Conservation (phyloP, 2,113 vertebrate species). For the Thamnaconus septentrionalis region DNA sequence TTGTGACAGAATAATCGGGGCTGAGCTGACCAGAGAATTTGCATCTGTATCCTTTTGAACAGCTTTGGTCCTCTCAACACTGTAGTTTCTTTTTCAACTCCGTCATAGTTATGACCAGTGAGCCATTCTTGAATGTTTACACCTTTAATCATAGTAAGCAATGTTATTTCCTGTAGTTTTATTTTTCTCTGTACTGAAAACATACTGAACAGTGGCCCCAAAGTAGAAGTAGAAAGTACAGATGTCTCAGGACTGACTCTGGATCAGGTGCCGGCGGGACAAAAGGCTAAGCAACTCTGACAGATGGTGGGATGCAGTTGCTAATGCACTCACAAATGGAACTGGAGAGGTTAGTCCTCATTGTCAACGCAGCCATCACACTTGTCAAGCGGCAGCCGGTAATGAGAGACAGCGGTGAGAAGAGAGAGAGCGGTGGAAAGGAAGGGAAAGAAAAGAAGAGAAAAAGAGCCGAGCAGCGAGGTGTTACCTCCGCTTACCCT, state of each 20-base stretch:
- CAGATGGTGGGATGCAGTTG: conserved; percentile 27
- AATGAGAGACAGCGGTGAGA: conserved; percentile 13
- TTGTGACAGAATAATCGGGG: conserved; percentile 22
- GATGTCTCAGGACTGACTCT: conserved; percentile 16
- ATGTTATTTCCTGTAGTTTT: too few relatives aligned
- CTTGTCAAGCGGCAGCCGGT: conserved; percentile 28
- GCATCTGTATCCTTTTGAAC: background rate
- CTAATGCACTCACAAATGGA: conserved; percentile 47
- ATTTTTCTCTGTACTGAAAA: too few relatives aligned
- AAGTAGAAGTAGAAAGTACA: too few relatives aligned
- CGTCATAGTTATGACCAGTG: background rate
- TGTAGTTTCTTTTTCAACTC: too few relatives aligned
- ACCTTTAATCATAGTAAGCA: background rate
- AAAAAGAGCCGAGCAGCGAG: too few relatives aligned
- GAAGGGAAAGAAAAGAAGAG: too few relatives aligned
- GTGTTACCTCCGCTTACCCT: too few relatives aligned
- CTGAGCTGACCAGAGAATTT: background rate
- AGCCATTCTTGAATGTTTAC: too few relatives aligned
- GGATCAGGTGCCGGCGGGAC: conserved; percentile 31
- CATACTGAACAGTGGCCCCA: too few relatives aligned
- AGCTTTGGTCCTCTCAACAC: background rate
- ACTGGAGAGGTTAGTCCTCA: conserved; percentile 14
- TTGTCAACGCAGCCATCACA: conserved; percentile 31
- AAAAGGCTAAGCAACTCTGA: conserved; percentile 43
- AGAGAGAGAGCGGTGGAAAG: background rate